phyloP scores from a whole-genome alignment of 2,797 vertebrate genomes.

The Alosa sapidissima region DNA sequence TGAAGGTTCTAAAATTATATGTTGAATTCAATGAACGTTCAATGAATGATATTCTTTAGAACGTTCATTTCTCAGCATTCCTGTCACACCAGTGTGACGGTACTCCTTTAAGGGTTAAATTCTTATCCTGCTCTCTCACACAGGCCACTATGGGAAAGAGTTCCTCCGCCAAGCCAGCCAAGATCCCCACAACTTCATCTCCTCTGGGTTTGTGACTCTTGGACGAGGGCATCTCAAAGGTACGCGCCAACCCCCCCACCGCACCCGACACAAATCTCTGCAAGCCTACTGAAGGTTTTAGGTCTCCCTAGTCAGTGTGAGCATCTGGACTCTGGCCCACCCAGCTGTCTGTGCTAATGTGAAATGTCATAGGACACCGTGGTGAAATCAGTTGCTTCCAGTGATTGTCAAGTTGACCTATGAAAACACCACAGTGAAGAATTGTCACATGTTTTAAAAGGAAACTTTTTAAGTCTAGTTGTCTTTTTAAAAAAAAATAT shows the following conservation, averaged over 20 bases:
- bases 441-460: background rate
- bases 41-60: no score
- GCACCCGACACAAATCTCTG: background rate
- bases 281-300: background rate
- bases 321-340: background rate
- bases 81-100: no score
- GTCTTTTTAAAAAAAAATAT: no score
- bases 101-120: no score
- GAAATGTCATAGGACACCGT: background rate
- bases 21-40: no score
- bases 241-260: constrained; percentile 56
- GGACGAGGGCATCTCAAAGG: constrained; percentile 87
- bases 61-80: no score
- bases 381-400: background rate
- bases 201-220: constrained; percentile 88
- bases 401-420: background rate
- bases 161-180: constrained; percentile 80
- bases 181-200: constrained; percentile 87
- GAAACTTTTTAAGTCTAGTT: no score
- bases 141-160: constrained; percentile 86
- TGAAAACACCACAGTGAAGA: background rate
- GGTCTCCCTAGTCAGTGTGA: background rate
- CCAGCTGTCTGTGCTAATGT: background rate
- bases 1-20: no score
- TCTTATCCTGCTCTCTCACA: background rate